Conservation (phyloP, 35 echinoderm and acorn worm genomes). For the Heliocidaris erythrogramma region DNA sequence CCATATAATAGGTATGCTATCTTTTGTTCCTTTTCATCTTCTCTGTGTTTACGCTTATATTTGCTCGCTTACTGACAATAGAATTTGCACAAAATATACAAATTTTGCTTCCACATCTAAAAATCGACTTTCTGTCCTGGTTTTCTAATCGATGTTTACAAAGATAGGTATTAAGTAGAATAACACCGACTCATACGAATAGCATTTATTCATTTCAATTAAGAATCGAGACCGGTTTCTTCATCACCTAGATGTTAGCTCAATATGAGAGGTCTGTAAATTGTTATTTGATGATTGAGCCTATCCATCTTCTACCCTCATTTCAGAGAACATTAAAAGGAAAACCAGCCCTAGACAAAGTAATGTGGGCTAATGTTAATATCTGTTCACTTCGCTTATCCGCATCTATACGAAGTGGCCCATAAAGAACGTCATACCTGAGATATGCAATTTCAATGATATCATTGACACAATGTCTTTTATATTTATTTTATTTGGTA, state of each 20-base stretch:
- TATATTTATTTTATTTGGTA: too few species aligned
- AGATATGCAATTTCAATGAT: too few species aligned
- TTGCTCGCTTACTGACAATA: too few species aligned
- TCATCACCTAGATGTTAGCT: not conserved
- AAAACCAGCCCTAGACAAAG: not conserved
- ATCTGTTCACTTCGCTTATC: not conserved
- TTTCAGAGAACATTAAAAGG: not conserved
- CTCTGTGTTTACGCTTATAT: too few species aligned
- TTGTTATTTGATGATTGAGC: not conserved
- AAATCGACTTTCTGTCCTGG: too few species aligned
- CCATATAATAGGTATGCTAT: too few species aligned
- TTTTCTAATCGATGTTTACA: not conserved
- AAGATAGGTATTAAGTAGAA: not conserved
- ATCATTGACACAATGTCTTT: too few species aligned
- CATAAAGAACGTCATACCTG: too few species aligned
- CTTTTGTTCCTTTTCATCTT: too few species aligned
- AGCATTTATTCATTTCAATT: not conserved
- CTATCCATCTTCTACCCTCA: not conserved
- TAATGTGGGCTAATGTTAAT: not conserved
- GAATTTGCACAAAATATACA: too few species aligned
- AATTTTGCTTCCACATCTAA: too few species aligned
- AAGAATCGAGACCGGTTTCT: not conserved
- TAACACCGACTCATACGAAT: not conserved
- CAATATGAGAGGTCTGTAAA: not conserved
- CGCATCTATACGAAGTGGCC: too few species aligned